A percentile compares a stretch with the other conserved stretches of the same genome.
Conservation (phyloP, 2,113 vertebrate species). For the Aldabrachelys gigantea region DNA sequence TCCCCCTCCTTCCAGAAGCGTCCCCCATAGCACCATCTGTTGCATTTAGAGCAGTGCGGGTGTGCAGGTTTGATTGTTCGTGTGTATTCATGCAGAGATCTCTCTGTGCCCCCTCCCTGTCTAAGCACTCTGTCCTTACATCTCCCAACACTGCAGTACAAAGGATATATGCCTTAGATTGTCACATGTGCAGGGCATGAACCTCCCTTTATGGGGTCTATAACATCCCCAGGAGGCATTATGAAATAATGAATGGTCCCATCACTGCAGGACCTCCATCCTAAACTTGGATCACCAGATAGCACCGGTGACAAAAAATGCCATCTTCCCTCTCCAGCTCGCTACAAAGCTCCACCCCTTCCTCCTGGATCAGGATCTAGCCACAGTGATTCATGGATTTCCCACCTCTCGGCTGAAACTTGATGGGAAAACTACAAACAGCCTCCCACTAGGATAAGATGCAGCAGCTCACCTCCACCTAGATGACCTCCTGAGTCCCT, state of each 20-base stretch:
- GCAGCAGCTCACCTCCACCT: not conserved
- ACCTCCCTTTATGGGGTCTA: not conserved
- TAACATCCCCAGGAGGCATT: not conserved
- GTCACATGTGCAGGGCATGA: not conserved
- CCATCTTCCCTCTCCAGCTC: not conserved
- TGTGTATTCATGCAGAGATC: not conserved
- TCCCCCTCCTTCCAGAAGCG: not conserved
- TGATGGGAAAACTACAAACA: not conserved
- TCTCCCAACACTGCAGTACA: not conserved
- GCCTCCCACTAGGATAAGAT: not conserved
- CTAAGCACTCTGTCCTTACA: not conserved
- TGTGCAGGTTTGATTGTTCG: not conserved
- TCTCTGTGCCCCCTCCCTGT: not conserved
- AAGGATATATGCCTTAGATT: not conserved
- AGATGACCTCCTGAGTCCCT: too few species aligned
- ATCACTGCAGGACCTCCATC: not conserved
- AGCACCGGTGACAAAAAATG: not conserved
- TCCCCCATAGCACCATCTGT: not conserved
- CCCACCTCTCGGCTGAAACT: not conserved
- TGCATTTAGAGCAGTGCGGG: not conserved
- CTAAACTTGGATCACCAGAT: not conserved
- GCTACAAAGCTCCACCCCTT: not conserved
- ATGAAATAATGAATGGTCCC: not conserved
- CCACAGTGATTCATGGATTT: not conserved
- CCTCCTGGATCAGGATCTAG: not conserved